phyloP scores from a whole-genome alignment of 2,797 vertebrate genomes.

The Dallia pectoralis region DNA sequence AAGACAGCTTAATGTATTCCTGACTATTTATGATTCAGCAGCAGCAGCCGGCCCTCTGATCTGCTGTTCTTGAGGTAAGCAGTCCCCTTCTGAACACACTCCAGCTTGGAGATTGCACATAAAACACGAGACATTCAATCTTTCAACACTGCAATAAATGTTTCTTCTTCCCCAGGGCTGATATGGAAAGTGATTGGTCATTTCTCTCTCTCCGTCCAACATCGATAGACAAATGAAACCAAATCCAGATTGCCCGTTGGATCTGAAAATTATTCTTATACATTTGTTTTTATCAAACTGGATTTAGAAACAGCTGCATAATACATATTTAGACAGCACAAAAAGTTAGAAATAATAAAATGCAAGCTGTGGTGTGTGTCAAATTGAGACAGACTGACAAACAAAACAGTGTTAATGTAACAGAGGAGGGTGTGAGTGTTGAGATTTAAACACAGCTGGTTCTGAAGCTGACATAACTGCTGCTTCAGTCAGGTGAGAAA shows the following conservation, averaged over 20 bases:
- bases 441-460: not conserved
- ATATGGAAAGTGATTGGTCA: not conserved
- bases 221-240: too few species aligned
- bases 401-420: not conserved
- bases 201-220: not conserved
- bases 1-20: slow-evolving; percentile 31
- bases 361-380: not conserved
- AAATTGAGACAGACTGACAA: not conserved
- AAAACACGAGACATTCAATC: slow-evolving; percentile 27
- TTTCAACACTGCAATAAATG: slow-evolving; percentile 29
- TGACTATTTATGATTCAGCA: not conserved
- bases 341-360: too few species aligned
- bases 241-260: too few species aligned
- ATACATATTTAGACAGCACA: too few species aligned
- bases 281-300: too few species aligned
- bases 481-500: not conserved
- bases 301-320: too few species aligned
- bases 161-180: slow-evolving; percentile 6
- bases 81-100: slow-evolving; percentile 20
- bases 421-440: not conserved
- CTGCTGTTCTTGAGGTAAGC: slow-evolving; percentile 19
- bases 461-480: not conserved
- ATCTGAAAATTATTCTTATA: too few species aligned
- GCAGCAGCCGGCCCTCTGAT: not conserved
- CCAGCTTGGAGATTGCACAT: slow-evolving; percentile 29